Conservation (phyloP, 2,797 vertebrate species). For the Gorsachius magnificus region DNA sequence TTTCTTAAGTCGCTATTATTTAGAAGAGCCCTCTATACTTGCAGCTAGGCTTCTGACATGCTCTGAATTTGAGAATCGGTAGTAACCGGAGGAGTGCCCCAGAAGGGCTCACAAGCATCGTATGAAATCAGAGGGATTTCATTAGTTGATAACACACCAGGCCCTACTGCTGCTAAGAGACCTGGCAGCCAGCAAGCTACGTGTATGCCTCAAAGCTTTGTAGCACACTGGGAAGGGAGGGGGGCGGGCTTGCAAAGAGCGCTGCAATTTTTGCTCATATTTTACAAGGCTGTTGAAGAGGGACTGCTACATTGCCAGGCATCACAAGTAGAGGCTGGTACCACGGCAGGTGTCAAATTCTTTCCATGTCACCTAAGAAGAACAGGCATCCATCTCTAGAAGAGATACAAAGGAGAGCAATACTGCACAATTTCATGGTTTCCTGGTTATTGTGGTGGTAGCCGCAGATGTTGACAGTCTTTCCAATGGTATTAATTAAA, state of each 20-base stretch:
- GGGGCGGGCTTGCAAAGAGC: background rate
- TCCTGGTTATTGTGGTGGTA: background rate
- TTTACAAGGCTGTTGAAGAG: background rate
- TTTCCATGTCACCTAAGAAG: background rate
- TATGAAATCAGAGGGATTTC: background rate
- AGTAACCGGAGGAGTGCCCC: background rate
- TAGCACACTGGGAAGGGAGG: background rate
- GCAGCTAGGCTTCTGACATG: constrained; percentile 1
- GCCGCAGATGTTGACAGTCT: background rate
- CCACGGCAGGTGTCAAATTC: background rate
- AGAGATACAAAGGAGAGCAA: background rate
- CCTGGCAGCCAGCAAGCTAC: background rate
- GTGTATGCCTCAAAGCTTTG: background rate
- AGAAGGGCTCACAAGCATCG: background rate
- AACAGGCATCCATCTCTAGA: background rate
- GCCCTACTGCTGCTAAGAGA: background rate
- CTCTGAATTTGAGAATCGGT: background rate
- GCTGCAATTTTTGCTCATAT: background rate
- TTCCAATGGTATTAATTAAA: background rate
- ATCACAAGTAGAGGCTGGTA: background rate
- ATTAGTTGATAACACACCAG: background rate
- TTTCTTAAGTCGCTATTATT: constrained; percentile 52
- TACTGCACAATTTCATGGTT: background rate
- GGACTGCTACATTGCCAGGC: background rate
- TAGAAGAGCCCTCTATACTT: constrained; percentile 29